A percentile compares a stretch with the other conserved stretches of the same genome.
Evolutionary conservation across 1,140 invertebrate species (phyloP).

Genomic region (Heliconius nattereri): DNA sequence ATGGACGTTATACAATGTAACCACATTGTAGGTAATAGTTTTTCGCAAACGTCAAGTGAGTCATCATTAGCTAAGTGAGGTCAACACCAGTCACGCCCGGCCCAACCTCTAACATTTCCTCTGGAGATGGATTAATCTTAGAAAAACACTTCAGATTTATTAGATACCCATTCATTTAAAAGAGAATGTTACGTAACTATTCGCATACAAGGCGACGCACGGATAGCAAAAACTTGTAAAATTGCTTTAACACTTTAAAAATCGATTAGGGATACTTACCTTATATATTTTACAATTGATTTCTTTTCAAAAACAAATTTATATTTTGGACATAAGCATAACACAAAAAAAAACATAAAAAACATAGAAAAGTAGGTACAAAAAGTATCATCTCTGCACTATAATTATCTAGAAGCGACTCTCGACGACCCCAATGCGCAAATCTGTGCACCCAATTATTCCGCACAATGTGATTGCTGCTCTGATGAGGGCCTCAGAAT

Average conservation of each 20-base stretch:
- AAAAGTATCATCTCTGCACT: not conserved
- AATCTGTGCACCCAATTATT: conserved; percentile 31
- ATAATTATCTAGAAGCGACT: not conserved
- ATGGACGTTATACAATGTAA: conserved; percentile 26
- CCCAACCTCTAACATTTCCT: conserved; percentile 38
- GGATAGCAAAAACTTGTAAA: not conserved
- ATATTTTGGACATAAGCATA: too few species aligned
- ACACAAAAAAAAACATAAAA: too few species aligned
- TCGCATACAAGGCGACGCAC: not conserved
- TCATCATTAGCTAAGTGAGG: conserved; percentile 44
- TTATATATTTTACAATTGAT: too few species aligned
- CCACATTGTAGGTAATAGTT: conserved; percentile 28
- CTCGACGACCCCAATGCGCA: conserved; percentile 12
- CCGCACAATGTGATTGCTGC: conserved; percentile 26
- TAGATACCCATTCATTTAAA: conserved; percentile 35
- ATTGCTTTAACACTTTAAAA: not conserved
- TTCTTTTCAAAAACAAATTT: too few species aligned
- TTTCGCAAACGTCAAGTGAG: conserved; percentile 34
- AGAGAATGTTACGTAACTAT: conserved; percentile 23
- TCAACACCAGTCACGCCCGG: conserved; percentile 42
- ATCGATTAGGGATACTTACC: not conserved
- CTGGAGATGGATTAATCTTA: conserved; percentile 41
- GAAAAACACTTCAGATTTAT: conserved; percentile 40
- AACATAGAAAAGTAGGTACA: not conserved
- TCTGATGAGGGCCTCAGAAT: conserved; percentile 12